These are phyloP conservation scores for Junonia oenone DNA, from an alignment of 2,888 invertebrate genomes.

Conservation along the genomic window DNA sequence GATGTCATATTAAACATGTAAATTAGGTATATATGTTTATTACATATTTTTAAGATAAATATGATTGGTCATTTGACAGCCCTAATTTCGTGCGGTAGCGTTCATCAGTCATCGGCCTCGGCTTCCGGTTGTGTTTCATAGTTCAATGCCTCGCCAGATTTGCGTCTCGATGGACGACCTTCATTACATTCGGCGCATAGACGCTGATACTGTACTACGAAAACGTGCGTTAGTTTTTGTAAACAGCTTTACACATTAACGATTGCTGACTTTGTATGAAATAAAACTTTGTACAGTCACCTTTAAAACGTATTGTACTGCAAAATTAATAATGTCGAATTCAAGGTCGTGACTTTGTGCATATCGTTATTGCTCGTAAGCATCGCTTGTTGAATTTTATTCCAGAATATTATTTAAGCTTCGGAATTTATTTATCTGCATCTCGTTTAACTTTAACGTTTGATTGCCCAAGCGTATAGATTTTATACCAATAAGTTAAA, in stretches of 20 bases:
- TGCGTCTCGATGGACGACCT: slow-evolving; percentile 52
- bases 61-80: slow-evolving; percentile 31
- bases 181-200: slow-evolving; percentile 45
- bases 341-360: background rate
- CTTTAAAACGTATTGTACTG: background rate
- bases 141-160: slow-evolving; percentile 65
- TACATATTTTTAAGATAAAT: slow-evolving; percentile 10
- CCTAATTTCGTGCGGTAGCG: slow-evolving; percentile 45
- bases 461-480: background rate
- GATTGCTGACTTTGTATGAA: background rate
- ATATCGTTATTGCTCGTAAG: background rate
- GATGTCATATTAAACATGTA: background rate
- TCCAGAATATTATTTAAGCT: background rate
- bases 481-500: slow-evolving; percentile 6
- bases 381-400: background rate
- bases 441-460: background rate
- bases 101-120: slow-evolving; percentile 65
- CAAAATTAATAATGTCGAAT: background rate
- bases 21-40: background rate
- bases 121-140: slow-evolving; percentile 65
- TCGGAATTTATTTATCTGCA: slow-evolving; percentile 7
- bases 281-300: background rate
- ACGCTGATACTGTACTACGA: slow-evolving; percentile 17
- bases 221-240: slow-evolving; percentile 8
- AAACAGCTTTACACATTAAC: background rate